These are phyloP conservation scores for Sternarchorhynchus goeldii DNA, from an alignment of 2,797 vertebrate species.

Conservation along the genomic window DNA sequence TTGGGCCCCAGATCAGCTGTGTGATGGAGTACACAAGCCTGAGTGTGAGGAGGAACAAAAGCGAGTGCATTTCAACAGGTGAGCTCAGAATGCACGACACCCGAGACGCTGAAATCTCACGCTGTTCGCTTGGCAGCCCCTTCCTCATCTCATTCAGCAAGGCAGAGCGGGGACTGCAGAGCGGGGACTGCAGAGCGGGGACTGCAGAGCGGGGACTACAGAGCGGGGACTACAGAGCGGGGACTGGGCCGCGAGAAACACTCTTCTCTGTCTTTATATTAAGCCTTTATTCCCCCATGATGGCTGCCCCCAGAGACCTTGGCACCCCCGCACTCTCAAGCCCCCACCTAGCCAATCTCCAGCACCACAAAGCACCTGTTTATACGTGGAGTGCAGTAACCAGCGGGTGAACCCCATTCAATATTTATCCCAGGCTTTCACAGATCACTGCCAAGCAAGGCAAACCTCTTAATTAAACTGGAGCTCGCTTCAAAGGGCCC, in stretches of 20 bases:
- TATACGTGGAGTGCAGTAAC: constrained; percentile 91
- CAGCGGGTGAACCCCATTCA: constrained; percentile 99
- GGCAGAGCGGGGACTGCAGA: constrained; percentile 21
- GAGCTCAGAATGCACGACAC: constrained; percentile 62
- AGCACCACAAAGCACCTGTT: constrained; percentile 92
- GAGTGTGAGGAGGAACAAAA: constrained; percentile 49
- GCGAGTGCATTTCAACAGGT: constrained; percentile 56
- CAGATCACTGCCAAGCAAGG: constrained; percentile 98
- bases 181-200: constrained; percentile 19
- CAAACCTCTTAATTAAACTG: constrained; percentile 99
- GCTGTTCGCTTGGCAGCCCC: constrained; percentile 66
- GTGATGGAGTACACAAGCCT: constrained; percentile 46
- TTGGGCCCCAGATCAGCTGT: background rate
- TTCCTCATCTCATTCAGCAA: constrained; percentile 17
- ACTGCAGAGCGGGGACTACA: constrained; percentile 35
- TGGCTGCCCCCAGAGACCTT: constrained; percentile 67
- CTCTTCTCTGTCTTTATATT: constrained; percentile 71
- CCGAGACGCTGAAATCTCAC: constrained; percentile 90
- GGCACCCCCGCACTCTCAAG: constrained; percentile 49
- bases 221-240: constrained; percentile 37
- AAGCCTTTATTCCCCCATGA: constrained; percentile 58
- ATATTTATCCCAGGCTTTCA: constrained; percentile 99
- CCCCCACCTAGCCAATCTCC: constrained; percentile 58
- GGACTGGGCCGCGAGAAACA: constrained; percentile 58
- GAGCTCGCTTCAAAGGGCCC: constrained; percentile 98